These are phyloP conservation scores for Orchestes rusci DNA, from an alignment of 2,888 invertebrate genomes.

Conservation along the genomic window DNA sequence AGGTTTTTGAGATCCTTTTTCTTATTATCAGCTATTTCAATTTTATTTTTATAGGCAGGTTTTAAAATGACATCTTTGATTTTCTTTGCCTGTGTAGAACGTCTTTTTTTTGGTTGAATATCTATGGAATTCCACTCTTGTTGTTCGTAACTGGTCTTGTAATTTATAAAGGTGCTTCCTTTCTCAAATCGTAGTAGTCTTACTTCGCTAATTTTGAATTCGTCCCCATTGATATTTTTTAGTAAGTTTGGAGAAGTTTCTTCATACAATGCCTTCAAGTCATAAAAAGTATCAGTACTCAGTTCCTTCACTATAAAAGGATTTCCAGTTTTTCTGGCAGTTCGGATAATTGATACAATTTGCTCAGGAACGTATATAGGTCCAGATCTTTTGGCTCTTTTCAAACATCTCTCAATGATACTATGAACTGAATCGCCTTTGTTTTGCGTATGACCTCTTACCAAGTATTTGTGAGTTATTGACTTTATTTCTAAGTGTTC, in stretches of 20 bases:
- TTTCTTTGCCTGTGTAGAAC: constrained; percentile 1
- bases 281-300: too few relatives aligned
- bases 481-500: too few relatives aligned
- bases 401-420: constrained; percentile 14
- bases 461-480: too few relatives aligned
- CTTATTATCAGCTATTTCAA: constrained; percentile 15
- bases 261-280: too few relatives aligned
- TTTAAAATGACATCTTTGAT: constrained; percentile 3
- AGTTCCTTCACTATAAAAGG: constrained; percentile 14
- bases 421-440: constrained; percentile 19
- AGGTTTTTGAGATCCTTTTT: constrained; percentile 9
- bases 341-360: constrained; percentile 13
- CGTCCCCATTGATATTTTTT: too few relatives aligned
- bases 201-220: too few relatives aligned
- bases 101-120: constrained; percentile 14
- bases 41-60: constrained; percentile 3
- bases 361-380: constrained; percentile 19
- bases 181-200: too few relatives aligned
- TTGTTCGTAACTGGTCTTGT: too few relatives aligned
- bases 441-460: constrained; percentile 23
- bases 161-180: too few relatives aligned
- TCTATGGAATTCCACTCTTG: constrained; percentile 8
- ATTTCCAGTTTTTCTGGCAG: constrained; percentile 17
- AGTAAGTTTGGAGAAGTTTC: too few relatives aligned
- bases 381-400: constrained; percentile 10